A percentile compares a stretch with the other conserved stretches of the same genome.
These are phyloP conservation scores for Oopsacas minuta DNA, from an alignment of 37 sponge, comb jelly and placozoan species.

Conservation along the genomic window DNA sequence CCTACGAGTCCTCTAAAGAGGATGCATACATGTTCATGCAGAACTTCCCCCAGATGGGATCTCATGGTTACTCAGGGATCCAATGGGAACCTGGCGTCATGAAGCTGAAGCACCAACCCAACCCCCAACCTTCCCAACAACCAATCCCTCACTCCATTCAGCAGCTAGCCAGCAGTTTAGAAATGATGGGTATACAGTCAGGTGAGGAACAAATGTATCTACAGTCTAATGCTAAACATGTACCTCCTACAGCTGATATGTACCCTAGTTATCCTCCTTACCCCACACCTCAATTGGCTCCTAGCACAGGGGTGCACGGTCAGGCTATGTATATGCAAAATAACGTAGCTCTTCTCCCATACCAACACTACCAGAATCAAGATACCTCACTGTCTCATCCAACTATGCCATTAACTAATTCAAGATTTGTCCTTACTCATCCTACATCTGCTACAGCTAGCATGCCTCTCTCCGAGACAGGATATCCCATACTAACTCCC, in stretches of 20 bases:
- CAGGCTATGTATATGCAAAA: neutral
- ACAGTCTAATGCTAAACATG: neutral
- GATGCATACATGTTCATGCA: neutral
- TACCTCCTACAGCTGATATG: neutral
- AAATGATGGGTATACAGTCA: neutral
- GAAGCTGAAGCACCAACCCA: neutral
- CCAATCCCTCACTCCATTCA: neutral
- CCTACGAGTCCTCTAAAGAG: neutral
- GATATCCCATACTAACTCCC: neutral
- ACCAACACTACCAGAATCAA: constrained; percentile 2
- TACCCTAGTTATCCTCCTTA: neutral
- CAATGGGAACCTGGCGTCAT: constrained; percentile 6
- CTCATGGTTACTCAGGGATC: neutral
- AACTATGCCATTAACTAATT: neutral
- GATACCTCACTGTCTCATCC: neutral
- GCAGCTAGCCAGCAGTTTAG: neutral
- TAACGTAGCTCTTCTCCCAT: neutral
- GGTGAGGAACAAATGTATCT: constrained; percentile 1
- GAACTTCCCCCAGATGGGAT: neutral
- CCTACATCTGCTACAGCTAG: neutral
- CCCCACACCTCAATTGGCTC: neutral
- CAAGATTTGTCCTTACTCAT: neutral
- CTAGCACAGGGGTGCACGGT: neutral
- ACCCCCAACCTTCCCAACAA: neutral
- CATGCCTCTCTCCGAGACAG: neutral